Conservation (phyloP, 2,797 vertebrate species). For the Chanos chanos region DNA sequence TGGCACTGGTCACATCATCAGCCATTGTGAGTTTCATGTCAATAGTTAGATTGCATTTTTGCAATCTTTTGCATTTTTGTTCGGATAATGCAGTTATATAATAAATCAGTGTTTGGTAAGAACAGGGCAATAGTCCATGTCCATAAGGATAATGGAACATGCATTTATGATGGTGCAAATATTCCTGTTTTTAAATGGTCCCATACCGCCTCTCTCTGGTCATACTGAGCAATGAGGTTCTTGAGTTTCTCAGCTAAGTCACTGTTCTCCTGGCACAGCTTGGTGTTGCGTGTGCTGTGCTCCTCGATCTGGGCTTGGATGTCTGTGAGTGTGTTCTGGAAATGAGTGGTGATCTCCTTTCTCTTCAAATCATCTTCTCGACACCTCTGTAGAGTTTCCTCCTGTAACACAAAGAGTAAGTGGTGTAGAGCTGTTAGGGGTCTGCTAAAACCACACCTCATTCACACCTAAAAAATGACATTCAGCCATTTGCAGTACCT, state of each 20-base stretch:
- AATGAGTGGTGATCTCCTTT: constrained; percentile 97
- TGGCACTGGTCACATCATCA: neutral
- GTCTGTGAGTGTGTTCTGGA: constrained; percentile 91
- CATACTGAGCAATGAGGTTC: constrained; percentile 92
- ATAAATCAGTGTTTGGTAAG: neutral
- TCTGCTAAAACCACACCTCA: too few relatives aligned
- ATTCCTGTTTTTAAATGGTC: neutral
- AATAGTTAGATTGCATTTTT: too few relatives aligned
- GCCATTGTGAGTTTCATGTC: too few relatives aligned
- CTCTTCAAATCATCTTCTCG: constrained; percentile 96
- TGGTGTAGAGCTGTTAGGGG: too few relatives aligned
- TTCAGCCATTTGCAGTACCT: too few relatives aligned
- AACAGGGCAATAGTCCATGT: neutral
- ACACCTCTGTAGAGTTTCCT: constrained; percentile 92
- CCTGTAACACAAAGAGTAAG: too few relatives aligned
- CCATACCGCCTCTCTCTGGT: constrained; percentile 90
- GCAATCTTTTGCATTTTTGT: too few relatives aligned
- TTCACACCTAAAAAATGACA: too few relatives aligned
- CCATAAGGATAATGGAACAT: neutral
- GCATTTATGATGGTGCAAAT: neutral
- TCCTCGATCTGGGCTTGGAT: constrained; percentile 98
- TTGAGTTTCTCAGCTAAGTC: constrained; percentile 94
- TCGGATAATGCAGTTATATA: neutral
- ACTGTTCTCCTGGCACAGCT: constrained; percentile 93
- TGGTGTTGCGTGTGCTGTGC: constrained; percentile 92